These are phyloP conservation scores for Urophycis tenuis DNA, from an alignment of 2,797 vertebrate genomes.

Conservation along the genomic window DNA sequence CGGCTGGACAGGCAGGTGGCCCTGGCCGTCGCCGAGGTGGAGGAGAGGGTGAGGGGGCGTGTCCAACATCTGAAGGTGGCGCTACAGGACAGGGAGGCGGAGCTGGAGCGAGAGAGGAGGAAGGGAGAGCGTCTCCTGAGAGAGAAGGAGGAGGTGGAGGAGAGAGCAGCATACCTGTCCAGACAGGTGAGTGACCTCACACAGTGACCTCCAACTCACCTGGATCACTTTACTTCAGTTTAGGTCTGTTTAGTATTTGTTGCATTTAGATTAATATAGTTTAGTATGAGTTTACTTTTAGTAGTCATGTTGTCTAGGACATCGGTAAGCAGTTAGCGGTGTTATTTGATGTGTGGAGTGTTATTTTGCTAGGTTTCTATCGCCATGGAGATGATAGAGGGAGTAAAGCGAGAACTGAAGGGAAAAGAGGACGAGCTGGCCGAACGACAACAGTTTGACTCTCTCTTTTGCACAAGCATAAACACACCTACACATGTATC, in stretches of 20 bases:
- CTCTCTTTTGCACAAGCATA: neutral
- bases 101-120: slow-evolving; percentile 49
- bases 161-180: slow-evolving; percentile 43
- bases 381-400: slow-evolving; percentile 52
- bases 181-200: slow-evolving; percentile 43
- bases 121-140: slow-evolving; percentile 32
- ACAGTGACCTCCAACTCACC: neutral
- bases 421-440: slow-evolving; percentile 51
- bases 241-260: too few species aligned
- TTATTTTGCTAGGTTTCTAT: slow-evolving; percentile 38
- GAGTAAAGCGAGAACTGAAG: slow-evolving; percentile 38
- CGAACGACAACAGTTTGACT: slow-evolving; percentile 50
- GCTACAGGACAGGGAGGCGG: slow-evolving; percentile 67
- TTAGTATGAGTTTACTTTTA: neutral
- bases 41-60: slow-evolving; percentile 72
- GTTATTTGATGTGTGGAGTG: neutral
- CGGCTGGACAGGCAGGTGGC: slow-evolving; percentile 66
- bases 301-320: too few species aligned
- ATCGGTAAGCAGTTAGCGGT: neutral
- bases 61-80: slow-evolving; percentile 67
- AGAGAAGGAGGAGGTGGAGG: slow-evolving; percentile 54
- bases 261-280: neutral
- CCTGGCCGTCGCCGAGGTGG: slow-evolving; percentile 69
- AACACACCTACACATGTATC: neutral
- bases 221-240: neutral